Conservation (phyloP, 2,797 vertebrate species). For the Balearica regulorum region DNA sequence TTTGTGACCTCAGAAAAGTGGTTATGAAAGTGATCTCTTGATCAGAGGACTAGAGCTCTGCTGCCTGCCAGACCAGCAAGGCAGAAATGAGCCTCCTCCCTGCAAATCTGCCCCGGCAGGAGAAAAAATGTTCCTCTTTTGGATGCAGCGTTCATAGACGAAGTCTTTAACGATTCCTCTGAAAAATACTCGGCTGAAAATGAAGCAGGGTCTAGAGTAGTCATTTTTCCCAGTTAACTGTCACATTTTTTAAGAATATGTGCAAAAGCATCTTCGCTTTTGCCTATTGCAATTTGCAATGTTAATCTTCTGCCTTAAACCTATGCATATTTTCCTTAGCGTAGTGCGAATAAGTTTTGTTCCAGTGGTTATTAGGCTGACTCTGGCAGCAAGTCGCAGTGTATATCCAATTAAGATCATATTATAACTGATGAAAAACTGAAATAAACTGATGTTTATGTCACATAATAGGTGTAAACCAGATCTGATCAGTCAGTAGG, state of each 20-base stretch:
- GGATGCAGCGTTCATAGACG: background rate
- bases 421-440: background rate
- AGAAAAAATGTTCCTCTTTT: conserved; percentile 29
- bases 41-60: conserved; percentile 68
- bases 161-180: background rate
- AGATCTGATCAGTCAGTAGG: background rate
- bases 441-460: background rate
- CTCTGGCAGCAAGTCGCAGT: background rate
- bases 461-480: background rate
- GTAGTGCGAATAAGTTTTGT: background rate
- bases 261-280: background rate
- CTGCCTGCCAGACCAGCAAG: conserved; percentile 71
- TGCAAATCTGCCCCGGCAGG: conserved; percentile 9
- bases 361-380: background rate
- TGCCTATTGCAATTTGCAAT: background rate
- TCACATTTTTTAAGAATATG: background rate
- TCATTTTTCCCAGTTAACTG: background rate
- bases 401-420: background rate
- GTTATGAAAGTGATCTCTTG: conserved; percentile 90
- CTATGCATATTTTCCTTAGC: background rate
- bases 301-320: background rate
- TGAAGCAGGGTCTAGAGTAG: background rate
- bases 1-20: conserved; percentile 89
- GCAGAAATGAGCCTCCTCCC: conserved; percentile 76
- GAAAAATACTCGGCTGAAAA: background rate